Evolutionary conservation across 2,888 invertebrate species (phyloP).

Genomic region (Machimus atricapillus): DNA sequence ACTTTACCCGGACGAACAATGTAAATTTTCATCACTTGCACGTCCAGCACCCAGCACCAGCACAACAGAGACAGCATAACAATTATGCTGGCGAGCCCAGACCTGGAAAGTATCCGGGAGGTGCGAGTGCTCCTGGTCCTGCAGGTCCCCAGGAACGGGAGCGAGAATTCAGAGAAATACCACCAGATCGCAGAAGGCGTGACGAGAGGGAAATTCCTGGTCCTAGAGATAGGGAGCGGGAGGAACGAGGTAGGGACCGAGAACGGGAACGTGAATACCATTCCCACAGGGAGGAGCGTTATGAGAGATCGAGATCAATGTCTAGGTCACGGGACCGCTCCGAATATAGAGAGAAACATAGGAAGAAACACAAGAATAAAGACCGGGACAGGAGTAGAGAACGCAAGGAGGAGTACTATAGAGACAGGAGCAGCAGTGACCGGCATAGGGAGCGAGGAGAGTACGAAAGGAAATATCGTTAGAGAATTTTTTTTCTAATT

Average conservation of each 20-base stretch:
- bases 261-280: constrained; percentile 50
- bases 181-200: constrained; percentile 42
- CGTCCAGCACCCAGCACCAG: not conserved
- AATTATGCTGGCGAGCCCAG: constrained; percentile 14
- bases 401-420: constrained; percentile 49
- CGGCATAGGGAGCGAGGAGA: constrained; percentile 57
- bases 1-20: constrained; percentile 67
- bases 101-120: constrained; percentile 39
- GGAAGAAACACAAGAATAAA: constrained; percentile 52
- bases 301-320: constrained; percentile 52
- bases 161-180: constrained; percentile 47
- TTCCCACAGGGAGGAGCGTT: constrained; percentile 49
- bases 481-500: constrained; percentile 24
- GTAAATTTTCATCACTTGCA: constrained; percentile 53
- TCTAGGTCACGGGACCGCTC: constrained; percentile 51
- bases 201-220: constrained; percentile 47
- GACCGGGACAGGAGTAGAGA: constrained; percentile 57
- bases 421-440: constrained; percentile 47
- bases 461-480: constrained; percentile 53
- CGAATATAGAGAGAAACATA: constrained; percentile 59
- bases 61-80: not conserved
- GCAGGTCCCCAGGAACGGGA: constrained; percentile 51
- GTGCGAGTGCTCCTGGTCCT: constrained; percentile 18
- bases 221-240: constrained; percentile 41
- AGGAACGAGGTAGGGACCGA: not conserved